These are phyloP conservation scores for Stichodactyla helianthus DNA, from an alignment of 64 coral and sea anemone species.

Conservation along the genomic window DNA sequence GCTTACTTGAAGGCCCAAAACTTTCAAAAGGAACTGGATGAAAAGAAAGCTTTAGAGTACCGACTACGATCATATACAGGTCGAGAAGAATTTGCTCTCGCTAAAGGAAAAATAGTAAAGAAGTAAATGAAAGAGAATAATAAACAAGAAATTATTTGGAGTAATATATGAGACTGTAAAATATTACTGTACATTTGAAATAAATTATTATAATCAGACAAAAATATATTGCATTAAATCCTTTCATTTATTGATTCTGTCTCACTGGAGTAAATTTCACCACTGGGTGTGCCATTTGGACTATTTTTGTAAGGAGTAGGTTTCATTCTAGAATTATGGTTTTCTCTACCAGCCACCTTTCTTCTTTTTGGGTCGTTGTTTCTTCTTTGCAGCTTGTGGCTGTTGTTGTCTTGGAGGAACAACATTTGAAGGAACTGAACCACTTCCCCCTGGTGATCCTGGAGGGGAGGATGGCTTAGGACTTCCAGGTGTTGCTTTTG, in stretches of 20 bases:
- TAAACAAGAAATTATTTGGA: not conserved
- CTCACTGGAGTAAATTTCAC: too few species aligned
- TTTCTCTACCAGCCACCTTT: constrained; percentile 77
- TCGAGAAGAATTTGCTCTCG: constrained; percentile 58
- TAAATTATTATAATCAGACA: not conserved
- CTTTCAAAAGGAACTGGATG: constrained; percentile 65
- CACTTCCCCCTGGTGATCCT: constrained; percentile 45
- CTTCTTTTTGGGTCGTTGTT: constrained; percentile 91
- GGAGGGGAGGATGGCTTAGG: constrained; percentile 83
- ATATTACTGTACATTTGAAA: not conserved
- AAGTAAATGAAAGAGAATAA: not conserved
- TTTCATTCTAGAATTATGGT: not conserved
- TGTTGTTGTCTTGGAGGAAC: constrained; percentile 93
- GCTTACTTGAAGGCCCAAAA: constrained; percentile 60
- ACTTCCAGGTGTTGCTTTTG: constrained; percentile 45
- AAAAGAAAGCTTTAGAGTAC: constrained; percentile 81
- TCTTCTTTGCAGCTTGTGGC: constrained; percentile 88
- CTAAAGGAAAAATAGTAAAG: constrained; percentile 25
- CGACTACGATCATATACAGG: constrained; percentile 93
- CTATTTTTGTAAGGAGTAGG: not conserved
- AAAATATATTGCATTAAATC: too few species aligned
- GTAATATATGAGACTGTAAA: not conserved
- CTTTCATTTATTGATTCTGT: too few species aligned
- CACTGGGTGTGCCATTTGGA: not conserved
- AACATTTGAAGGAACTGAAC: constrained; percentile 57